Base-by-base conservation (phyloP, 2,113 vertebrate species). In the Melanostigma gelatinosum region DNA sequence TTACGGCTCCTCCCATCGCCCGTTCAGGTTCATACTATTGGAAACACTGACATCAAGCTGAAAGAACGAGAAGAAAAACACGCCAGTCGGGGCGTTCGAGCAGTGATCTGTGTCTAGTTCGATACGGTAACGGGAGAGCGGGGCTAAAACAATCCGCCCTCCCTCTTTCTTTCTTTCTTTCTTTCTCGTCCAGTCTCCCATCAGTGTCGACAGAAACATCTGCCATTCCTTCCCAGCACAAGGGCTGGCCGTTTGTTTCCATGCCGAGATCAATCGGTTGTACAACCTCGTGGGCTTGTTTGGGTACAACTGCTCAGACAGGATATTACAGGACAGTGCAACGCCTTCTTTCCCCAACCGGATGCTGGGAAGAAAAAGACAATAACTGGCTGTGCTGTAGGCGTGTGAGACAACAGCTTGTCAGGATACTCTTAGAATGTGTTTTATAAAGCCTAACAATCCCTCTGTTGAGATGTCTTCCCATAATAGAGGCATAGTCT, bases 1-100 rank as follows among this genome's bases (percentile, higher is more conserved):
- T 88, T 77, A 60, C 68, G 76, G 82, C 66, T 57, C 72, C 3
- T 80, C 57, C 63, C 72, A 72, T 83, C 77, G 64, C 32, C 79
- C 55, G 50, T 60, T 83, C 62, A 68, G 44, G 18, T 76, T 88
- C 70, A 50, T 79, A 82, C 90, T 83, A 87, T 85, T 75, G 85
- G 91, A 91, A 93, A 90, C 71, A 92, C 78, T 91, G 82, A 91
- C 80, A 74, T 80, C 70, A 84, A 77, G 74, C 75, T 82, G 77
- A 74, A 83, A 80, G 64, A 72, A 57, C 48, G 44, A 68, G 24
- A 44, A 72, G 79, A 69, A 87, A 89, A 83, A 77, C 34, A 84
- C 20, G 20, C 24, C 48, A 54, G 75, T 72, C 16, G 4, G 38
- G 85, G 77, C 65, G 65, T 55, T 75, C 70, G 72, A 83, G 87